Conservation (phyloP, 1,140 invertebrate genomes). For the Leptopilina boulardi region DNA sequence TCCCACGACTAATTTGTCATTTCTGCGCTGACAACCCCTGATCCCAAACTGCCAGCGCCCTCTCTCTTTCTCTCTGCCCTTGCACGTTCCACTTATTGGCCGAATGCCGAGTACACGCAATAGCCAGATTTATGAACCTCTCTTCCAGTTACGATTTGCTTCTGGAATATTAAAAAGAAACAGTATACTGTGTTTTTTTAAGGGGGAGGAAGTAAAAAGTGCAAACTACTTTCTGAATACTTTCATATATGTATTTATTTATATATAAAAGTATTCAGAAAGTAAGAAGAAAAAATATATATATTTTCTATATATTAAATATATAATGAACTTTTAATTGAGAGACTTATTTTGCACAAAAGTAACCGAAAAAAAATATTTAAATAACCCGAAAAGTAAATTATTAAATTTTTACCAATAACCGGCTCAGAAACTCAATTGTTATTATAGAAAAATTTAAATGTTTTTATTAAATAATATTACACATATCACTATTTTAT, state of each 20-base stretch:
- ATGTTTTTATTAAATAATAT: no score
- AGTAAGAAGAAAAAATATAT: no score
- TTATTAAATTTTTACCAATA: no score
- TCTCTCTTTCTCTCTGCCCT: conserved; percentile 59
- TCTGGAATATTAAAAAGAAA: conserved; percentile 54
- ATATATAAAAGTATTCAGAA: no score
- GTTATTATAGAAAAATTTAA: no score
- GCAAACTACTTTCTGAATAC: conserved; percentile 47
- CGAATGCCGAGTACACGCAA: conserved; percentile 60
- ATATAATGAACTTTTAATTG: no score
- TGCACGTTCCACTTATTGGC: conserved; percentile 63
- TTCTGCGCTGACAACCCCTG: conserved; percentile 29
- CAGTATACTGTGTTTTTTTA: conserved; percentile 45
- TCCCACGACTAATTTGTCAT: conserved; percentile 37
- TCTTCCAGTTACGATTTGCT: conserved; percentile 51
- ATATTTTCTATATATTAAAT: no score
- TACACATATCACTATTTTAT: no score
- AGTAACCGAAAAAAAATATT: no score
- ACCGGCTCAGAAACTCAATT: no score
- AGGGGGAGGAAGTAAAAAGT: conserved; percentile 53
- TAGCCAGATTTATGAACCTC: conserved; percentile 58
- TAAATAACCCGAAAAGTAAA: no score
- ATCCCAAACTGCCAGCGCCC: conserved; percentile 35
- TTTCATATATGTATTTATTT: neutral
- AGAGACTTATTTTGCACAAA: no score